phyloP scores from a whole-genome alignment of 2,113 vertebrate genomes.

The Eulemur rufifrons region DNA sequence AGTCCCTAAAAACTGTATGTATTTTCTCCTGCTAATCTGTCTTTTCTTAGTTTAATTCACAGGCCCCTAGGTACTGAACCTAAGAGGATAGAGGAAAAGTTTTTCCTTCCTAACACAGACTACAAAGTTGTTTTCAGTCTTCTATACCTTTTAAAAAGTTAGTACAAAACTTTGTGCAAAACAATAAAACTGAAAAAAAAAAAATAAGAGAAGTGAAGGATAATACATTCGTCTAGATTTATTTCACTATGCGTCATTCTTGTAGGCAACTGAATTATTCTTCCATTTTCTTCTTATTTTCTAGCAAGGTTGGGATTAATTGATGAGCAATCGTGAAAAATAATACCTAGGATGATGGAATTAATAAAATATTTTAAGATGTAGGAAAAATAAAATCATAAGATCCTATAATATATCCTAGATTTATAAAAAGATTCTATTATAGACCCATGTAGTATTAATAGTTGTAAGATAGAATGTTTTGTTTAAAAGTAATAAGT shows the following conservation, averaged over 20 bases:
- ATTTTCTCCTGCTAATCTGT: not conserved
- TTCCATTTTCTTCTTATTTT: not conserved
- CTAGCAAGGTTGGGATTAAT: not conserved
- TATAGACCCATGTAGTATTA: not conserved
- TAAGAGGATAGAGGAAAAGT: not conserved
- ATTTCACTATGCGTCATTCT: constrained; percentile 9
- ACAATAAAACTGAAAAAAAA: not conserved
- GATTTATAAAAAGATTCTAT: not conserved
- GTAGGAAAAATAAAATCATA: not conserved
- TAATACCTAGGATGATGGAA: not conserved
- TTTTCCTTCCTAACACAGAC: not conserved
- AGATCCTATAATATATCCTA: not conserved
- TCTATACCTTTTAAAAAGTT: constrained; percentile 5
- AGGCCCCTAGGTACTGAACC: not conserved
- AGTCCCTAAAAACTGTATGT: not conserved
- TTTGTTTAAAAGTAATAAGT: constrained; percentile 47
- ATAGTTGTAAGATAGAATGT: not conserved
- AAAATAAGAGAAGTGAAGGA: not conserved
- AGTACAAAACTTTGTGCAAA: not conserved
- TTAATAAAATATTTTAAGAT: constrained; percentile 26
- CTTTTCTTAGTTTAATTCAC: not conserved
- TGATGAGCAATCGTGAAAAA: not conserved
- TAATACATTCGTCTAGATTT: not conserved
- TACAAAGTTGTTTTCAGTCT: not conserved
- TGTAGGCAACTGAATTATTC: not conserved